Evolutionary conservation across 2,797 vertebrate species (phyloP).

Genomic region (Poecile montanus): DNA sequence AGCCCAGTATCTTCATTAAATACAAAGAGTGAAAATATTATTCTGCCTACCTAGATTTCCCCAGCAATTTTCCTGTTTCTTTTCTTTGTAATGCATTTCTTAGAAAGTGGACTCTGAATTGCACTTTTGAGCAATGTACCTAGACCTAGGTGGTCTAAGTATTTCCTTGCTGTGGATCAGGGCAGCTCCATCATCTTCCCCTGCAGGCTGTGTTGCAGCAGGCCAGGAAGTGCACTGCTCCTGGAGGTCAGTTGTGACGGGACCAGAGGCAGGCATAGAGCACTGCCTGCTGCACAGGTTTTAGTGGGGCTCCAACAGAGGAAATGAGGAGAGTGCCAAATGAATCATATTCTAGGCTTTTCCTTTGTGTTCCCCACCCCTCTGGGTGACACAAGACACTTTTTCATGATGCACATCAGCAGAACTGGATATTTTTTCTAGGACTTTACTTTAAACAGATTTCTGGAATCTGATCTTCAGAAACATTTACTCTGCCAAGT

Average conservation of each 20-base stretch:
- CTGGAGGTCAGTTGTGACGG: neutral
- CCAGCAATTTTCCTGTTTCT: neutral
- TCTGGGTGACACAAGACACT: slow-evolving; percentile 11
- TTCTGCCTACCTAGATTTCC: neutral
- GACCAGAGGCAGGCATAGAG: neutral
- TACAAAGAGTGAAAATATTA: neutral
- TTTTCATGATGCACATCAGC: slow-evolving; percentile 9
- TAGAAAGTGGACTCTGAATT: neutral
- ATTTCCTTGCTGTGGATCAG: neutral
- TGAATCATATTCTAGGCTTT: slow-evolving; percentile 50
- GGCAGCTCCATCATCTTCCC: neutral
- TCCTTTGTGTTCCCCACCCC: slow-evolving; percentile 21
- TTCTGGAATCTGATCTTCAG: slow-evolving; percentile 24
- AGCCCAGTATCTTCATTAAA: neutral
- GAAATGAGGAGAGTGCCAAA: neutral
- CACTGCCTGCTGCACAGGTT: neutral
- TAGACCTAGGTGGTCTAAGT: neutral
- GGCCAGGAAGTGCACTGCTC: neutral
- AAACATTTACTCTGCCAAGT: slow-evolving; percentile 37
- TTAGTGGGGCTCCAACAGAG: neutral
- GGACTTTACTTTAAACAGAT: slow-evolving; percentile 43
- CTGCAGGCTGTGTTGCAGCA: neutral
- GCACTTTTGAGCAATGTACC: neutral
- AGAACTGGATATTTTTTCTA: slow-evolving; percentile 39
- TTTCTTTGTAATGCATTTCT: neutral